A percentile compares a stretch with the other conserved stretches of the same genome.
phyloP scores from a whole-genome alignment of 2,888 invertebrate genomes.

The Nebria brevicollis region DNA sequence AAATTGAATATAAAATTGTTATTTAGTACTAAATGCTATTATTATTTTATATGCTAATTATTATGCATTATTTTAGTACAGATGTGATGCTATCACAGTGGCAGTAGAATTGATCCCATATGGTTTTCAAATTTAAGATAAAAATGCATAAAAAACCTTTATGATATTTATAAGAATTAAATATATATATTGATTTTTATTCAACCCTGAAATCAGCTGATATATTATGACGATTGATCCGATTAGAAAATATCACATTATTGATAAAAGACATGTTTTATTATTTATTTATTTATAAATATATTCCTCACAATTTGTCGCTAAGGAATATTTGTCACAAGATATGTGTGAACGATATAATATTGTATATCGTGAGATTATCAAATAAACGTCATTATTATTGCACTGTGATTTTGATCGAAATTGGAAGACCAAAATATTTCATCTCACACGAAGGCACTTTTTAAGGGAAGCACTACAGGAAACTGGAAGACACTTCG shows the following conservation, averaged over 20 bases:
- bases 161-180: no score
- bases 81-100: no score
- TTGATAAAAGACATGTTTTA: background rate
- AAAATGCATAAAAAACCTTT: no score
- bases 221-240: background rate
- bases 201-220: background rate
- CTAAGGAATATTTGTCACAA: background rate
- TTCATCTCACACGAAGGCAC: background rate
- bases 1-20: no score
- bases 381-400: constrained; percentile 11
- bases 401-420: constrained; percentile 24
- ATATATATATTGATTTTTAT: background rate
- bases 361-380: constrained; percentile 5
- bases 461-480: background rate
- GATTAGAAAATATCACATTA: background rate
- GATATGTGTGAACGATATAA: background rate
- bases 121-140: no score
- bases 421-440: constrained; percentile 14
- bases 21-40: no score
- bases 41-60: no score
- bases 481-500: constrained; percentile 25
- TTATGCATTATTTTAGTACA: no score
- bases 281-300: background rate
- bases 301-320: background rate
- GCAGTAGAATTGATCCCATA: no score